Percentiles rank a stretch among this genome's conserved stretches.
These are phyloP conservation scores for Cacatua alba DNA, from an alignment of 2,113 vertebrate genomes.

Conservation along the genomic window DNA sequence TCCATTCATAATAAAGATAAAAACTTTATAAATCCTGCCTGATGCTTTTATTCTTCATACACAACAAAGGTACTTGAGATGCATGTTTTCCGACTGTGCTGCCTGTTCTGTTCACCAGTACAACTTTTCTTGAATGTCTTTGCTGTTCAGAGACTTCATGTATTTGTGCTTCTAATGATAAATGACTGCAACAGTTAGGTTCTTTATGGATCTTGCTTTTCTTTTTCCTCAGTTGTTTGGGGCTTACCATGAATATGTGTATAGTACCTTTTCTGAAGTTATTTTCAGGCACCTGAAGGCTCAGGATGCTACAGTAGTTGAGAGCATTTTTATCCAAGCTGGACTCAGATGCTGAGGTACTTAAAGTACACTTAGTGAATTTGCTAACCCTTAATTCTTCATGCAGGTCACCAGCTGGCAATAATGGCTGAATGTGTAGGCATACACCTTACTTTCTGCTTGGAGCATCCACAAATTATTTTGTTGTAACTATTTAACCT, in stretches of 20 bases:
- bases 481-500: neutral
- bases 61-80: neutral
- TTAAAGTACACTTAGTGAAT: neutral
- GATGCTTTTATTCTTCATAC: neutral
- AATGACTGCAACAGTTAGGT: neutral
- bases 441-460: neutral
- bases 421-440: neutral
- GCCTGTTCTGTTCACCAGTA: neutral
- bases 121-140: neutral
- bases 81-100: neutral
- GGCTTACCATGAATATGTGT: neutral
- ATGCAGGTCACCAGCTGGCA: neutral
- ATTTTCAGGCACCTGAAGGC: neutral
- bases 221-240: neutral
- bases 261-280: neutral
- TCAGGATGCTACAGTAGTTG: neutral
- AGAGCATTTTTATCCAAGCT: neutral
- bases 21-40: neutral
- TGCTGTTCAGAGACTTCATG: neutral
- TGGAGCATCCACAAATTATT: neutral
- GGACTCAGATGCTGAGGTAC: neutral
- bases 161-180: neutral
- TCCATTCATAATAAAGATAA: neutral
- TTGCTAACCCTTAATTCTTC: neutral
- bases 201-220: neutral